Conservation (phyloP, 2,888 invertebrate species). For the Meteorus colon region DNA sequence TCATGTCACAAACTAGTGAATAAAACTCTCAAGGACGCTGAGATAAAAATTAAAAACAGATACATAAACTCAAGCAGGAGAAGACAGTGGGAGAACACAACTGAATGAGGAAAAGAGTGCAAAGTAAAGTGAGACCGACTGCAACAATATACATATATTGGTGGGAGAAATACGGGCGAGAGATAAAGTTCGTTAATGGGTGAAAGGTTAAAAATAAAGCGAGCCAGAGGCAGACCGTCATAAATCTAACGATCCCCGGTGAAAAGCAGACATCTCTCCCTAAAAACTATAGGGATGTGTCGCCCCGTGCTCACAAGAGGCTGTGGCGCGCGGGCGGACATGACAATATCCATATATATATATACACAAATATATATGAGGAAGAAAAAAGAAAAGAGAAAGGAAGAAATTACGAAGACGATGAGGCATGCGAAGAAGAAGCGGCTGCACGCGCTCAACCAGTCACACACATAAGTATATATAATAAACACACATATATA, state of each 20-base stretch:
- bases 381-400: slow-evolving; percentile 25
- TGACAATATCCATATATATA: slow-evolving; percentile 31
- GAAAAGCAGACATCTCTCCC: slow-evolving; percentile 57
- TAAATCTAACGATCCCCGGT: slow-evolving; percentile 69
- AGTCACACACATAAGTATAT: background rate
- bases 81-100: slow-evolving; percentile 43
- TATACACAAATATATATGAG: slow-evolving; percentile 33
- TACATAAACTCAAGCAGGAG: slow-evolving; percentile 40
- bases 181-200: slow-evolving; percentile 72
- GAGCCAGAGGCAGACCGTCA: slow-evolving; percentile 63
- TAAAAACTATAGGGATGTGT: slow-evolving; percentile 39
- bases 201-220: slow-evolving; percentile 71
- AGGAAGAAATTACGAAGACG: slow-evolving; percentile 41
- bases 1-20: background rate
- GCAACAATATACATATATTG: slow-evolving; percentile 48
- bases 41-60: slow-evolving; percentile 19
- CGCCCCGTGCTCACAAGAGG: slow-evolving; percentile 14
- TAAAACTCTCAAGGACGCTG: background rate
- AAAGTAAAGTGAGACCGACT: slow-evolving; percentile 37
- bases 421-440: slow-evolving; percentile 31
- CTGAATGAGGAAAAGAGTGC: slow-evolving; percentile 27
- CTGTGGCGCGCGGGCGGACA: slow-evolving; percentile 5
- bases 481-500: background rate
- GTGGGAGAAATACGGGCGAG: slow-evolving; percentile 60
- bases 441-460: slow-evolving; percentile 7